Evolutionary conservation across 1,140 invertebrate genomes (phyloP), one percentile per base, ranked within the genome.

Genomic region (Rhizoglyphus robini): DNA sequence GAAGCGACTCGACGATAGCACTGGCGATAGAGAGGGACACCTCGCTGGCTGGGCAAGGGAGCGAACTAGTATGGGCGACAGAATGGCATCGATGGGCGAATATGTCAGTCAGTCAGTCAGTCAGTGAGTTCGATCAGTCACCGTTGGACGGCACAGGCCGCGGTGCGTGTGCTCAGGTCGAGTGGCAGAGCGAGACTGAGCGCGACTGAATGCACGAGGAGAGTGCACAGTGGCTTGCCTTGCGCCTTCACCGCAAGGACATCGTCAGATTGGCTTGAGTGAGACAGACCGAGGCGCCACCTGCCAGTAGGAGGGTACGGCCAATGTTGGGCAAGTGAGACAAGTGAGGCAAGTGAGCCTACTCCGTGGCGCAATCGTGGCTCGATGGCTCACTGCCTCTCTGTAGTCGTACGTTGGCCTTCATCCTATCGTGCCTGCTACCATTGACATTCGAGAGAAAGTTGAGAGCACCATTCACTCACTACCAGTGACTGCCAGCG

Each of bases 41-140:
- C 36, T 11, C 51, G 31, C 51, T 11, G 8, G 31, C 51, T 11
- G 8, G 23, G 51, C 15, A 15, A 23, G 41, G 15, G 31, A 54
- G 31, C 23, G 51, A 5, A 32, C 23, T 27, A 54, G 51, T 15
- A 23, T 11, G 23, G 51, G 8, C 15, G 20, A 20, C 23, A 32
- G 51, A 32, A 54, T 27, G 23, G 8, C 31, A 54, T n/a, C n/a
- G n/a, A n/a, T n/a, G n/a, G n/a, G n/a, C n/a, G n/a, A n/a, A n/a
- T n/a, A n/a, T 58, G 38, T 60, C 58, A 60, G 58, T 60, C 58
- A 34, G 57, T 59, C 57, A 60, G 29, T 60, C 58, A 60, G 27
- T 60, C 58, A 60, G 58, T 60, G 18, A 41, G 8, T 18, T 8
- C 36, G 18, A 41, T 41, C 8, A n/a, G n/a, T n/a, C n/a, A n/a